phyloP scores from a whole-genome alignment of 2,113 vertebrate genomes.

The Phasianus colchicus region DNA sequence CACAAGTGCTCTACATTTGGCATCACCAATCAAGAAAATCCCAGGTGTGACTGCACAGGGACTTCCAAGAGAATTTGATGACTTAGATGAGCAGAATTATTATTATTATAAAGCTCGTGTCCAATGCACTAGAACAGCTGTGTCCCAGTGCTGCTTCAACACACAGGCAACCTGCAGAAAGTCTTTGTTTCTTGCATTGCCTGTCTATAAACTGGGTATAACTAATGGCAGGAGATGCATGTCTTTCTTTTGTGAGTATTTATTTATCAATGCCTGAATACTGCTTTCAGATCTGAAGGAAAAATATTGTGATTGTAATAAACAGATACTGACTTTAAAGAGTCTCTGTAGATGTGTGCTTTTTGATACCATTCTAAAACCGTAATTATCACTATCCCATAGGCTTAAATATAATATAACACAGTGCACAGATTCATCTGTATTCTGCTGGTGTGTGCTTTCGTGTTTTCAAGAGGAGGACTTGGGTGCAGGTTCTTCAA shows the following conservation, averaged over 20 bases:
- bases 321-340: constrained; percentile 71
- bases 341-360: constrained; percentile 58
- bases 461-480: constrained; percentile 5
- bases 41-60: background rate
- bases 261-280: constrained; percentile 55
- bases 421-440: background rate
- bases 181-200: background rate
- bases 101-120: background rate
- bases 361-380: constrained; percentile 68
- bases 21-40: background rate
- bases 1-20: background rate
- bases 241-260: background rate
- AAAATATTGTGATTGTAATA: constrained; percentile 66
- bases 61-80: background rate
- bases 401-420: constrained; percentile 62
- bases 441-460: constrained; percentile 13
- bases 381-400: constrained; percentile 63
- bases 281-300: constrained; percentile 55
- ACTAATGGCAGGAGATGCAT: background rate
- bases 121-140: fast-evolving
- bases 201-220: constrained; percentile 8
- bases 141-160: background rate
- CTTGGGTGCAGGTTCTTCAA: background rate
- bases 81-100: background rate
- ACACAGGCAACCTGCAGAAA: background rate